A percentile compares a stretch with the other conserved stretches of the same genome.
Evolutionary conservation across 92 coral and sea anemone species (phyloP).

Genomic region (Palythoa caribaeorum): DNA sequence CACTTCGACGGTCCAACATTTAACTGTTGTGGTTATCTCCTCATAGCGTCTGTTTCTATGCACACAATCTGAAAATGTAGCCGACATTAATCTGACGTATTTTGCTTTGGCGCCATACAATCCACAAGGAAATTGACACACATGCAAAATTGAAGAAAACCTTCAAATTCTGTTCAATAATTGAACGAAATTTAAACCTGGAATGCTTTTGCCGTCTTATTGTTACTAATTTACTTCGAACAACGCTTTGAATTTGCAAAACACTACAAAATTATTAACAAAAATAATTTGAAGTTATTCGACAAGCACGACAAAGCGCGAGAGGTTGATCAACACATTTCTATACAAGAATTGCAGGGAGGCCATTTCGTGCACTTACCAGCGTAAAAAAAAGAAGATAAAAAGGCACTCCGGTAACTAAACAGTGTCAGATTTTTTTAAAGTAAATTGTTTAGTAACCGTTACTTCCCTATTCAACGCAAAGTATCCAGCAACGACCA

Average conservation of each 20-base stretch:
- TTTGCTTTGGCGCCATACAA: background rate
- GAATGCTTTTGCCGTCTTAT: background rate
- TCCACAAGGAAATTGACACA: background rate
- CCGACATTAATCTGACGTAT: background rate
- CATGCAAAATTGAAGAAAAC: background rate
- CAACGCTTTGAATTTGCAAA: background rate
- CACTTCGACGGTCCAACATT: constrained; percentile 3
- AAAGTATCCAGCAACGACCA: constrained; percentile 33
- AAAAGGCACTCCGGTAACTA: constrained; percentile 30
- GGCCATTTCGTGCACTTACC: constrained; percentile 13
- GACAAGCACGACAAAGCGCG: background rate
- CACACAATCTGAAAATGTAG: background rate
- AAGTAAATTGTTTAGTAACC: constrained; percentile 11
- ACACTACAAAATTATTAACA: background rate
- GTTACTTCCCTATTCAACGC: constrained; percentile 9
- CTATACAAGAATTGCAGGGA: background rate
- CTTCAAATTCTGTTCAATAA: background rate
- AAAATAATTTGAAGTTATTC: background rate
- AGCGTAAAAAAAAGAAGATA: background rate
- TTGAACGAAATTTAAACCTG: background rate
- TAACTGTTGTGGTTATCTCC: background rate
- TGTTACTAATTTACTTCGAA: background rate
- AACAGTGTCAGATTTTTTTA: constrained; percentile 17
- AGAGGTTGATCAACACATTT: background rate
- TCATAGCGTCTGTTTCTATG: background rate